Percentiles rank a stretch among this genome's conserved stretches.
phyloP scores from a whole-genome alignment of 2,888 invertebrate genomes.

The Acholoe squamosa region DNA sequence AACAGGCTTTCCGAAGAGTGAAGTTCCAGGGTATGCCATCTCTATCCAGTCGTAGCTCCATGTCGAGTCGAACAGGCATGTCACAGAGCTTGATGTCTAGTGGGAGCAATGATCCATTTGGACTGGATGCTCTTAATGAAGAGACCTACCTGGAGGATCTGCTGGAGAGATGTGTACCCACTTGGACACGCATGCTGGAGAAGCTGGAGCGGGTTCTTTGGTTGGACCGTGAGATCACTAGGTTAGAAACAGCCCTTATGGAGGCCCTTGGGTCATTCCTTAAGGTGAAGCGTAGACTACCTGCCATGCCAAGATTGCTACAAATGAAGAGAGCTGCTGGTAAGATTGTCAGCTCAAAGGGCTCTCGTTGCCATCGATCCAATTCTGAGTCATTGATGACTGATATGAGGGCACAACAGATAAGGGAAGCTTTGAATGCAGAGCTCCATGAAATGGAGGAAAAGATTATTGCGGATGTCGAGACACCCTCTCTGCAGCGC shows the following conservation, averaged over 20 bases:
- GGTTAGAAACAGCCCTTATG: neutral
- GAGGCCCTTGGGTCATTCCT: neutral
- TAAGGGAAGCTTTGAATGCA: constrained; percentile 36
- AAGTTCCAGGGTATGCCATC: constrained; percentile 78
- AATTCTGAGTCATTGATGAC: constrained; percentile 52
- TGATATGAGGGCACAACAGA: constrained; percentile 29
- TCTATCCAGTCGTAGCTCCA: constrained; percentile 75
- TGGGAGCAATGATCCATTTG: constrained; percentile 27
- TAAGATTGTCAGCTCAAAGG: neutral
- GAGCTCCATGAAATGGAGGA: constrained; percentile 10
- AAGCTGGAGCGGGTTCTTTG: constrained; percentile 72
- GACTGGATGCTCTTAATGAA: constrained; percentile 12
- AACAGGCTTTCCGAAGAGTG: constrained; percentile 77
- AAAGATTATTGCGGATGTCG: neutral
- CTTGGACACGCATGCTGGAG: constrained; percentile 74
- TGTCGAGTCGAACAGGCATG: constrained; percentile 61
- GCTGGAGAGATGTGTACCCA: constrained; percentile 72
- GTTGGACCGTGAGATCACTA: constrained; percentile 47
- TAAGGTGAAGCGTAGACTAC: neutral
- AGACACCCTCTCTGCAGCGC: neutral
- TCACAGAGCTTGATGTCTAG: constrained; percentile 39
- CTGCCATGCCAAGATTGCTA: neutral
- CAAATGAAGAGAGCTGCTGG: constrained; percentile 2
- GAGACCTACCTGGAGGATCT: constrained; percentile 68
- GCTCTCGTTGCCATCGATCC: constrained; percentile 7